These are phyloP conservation scores for Calliopsis andreniformis DNA, from an alignment of 1,140 invertebrate genomes.

Conservation along the genomic window DNA sequence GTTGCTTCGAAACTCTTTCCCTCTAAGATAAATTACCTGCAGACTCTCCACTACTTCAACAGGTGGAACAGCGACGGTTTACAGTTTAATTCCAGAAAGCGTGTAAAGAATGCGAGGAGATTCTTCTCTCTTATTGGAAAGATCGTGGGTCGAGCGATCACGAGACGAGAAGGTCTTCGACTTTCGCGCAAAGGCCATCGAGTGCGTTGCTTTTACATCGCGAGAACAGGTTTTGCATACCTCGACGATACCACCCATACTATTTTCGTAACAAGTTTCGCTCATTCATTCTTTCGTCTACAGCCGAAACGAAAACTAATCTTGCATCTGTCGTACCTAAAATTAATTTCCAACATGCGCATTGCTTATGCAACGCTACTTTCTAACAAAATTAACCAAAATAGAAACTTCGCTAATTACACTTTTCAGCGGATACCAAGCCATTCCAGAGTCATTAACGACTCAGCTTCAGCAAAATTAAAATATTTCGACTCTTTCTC, in stretches of 20 bases:
- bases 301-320: too few species aligned
- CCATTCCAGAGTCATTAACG: too few species aligned
- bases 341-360: too few species aligned
- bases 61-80: conserved; percentile 45
- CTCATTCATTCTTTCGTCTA: background rate
- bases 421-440: too few species aligned
- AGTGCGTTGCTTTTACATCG: conserved; percentile 43
- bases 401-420: too few species aligned
- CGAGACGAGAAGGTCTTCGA: conserved; percentile 52
- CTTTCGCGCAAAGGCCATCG: conserved; percentile 71
- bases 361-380: too few species aligned
- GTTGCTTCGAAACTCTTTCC: conserved; percentile 48
- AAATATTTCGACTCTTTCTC: too few species aligned
- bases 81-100: conserved; percentile 57
- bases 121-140: conserved; percentile 53
- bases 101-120: conserved; percentile 32
- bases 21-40: conserved; percentile 50
- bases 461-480: too few species aligned
- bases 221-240: conserved; percentile 38
- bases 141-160: conserved; percentile 59
- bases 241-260: background rate
- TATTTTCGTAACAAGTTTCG: conserved; percentile 26
- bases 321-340: too few species aligned
- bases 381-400: too few species aligned
- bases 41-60: conserved; percentile 39